Base-by-base conservation (phyloP, 2,888 invertebrate species). In the Nomada ferruginata region DNA sequence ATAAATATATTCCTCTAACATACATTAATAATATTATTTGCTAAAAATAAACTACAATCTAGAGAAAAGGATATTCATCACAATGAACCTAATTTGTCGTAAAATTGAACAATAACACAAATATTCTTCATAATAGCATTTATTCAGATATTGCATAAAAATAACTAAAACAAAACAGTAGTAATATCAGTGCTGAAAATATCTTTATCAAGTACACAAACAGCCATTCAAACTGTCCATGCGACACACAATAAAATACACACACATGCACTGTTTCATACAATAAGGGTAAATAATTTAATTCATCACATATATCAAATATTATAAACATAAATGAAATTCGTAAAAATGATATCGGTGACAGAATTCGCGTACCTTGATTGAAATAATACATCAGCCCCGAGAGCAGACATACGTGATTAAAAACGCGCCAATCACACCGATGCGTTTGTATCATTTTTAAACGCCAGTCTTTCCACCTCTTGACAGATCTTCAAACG, bases 311-410 rank as follows among this genome's bases (percentile, higher is more conserved):
- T 7, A 36, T 0, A 7, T 29, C 29, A 7, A 29, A 29, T 29
- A 29, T 29, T 29, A 7, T 29, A 29, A 29, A 29, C 7, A 5
- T 29, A 29, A 29, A 29, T 7, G 29, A 29, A 29, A 15, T 26
- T 29, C 0, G 23, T 11, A n/a, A 59, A 20, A 60, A 23, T 42
- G 5, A 42, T 13, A 20, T 2, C 20, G 0, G 4, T n/a, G 26
- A 47, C 18, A 7, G 29, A 42, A 53, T 23, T 53, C 23, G 74
- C 91, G 83, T 89, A 93, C 93, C 92, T 91, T 92, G 91, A 88
- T 91, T 93, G 60, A 92, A 92, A 83, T 93, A 93, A 75, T 92
- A 93, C 90, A 93, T 91, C 11, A 93, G 78, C 52, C 89, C 90
- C 0, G 92, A 89, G 18, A 93, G 89, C 1, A 90, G 47, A 47